Evolutionary conservation across 2,113 vertebrate genomes (phyloP).

Genomic region (Emydocephalus ijimae): DNA sequence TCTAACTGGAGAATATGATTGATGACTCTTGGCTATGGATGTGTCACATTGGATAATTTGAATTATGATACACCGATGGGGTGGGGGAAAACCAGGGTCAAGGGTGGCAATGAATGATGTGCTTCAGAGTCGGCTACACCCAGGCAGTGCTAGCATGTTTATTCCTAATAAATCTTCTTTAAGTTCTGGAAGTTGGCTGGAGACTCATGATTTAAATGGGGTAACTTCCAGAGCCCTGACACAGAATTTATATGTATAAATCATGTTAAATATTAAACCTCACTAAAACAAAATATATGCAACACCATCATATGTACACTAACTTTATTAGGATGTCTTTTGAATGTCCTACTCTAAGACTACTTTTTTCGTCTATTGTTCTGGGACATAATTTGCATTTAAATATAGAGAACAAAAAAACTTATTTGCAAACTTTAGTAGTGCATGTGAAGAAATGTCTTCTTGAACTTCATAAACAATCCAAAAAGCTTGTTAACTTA

Average conservation of each 20-base stretch:
- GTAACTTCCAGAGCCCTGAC: too few relatives aligned
- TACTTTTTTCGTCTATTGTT: background rate
- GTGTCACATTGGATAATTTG: too few relatives aligned
- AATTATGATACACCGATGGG: too few relatives aligned
- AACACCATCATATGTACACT: background rate
- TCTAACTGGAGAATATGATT: too few relatives aligned
- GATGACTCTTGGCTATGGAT: too few relatives aligned
- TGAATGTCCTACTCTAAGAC: background rate
- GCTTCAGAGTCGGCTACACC: too few relatives aligned
- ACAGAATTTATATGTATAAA: background rate
- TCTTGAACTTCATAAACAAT: background rate
- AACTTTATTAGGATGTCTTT: background rate
- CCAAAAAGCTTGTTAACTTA: background rate
- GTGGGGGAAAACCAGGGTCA: too few relatives aligned
- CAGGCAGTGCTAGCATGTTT: too few relatives aligned
- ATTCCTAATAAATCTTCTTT: too few relatives aligned
- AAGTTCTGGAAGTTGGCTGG: too few relatives aligned
- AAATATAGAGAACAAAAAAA: background rate
- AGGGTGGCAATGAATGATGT: too few relatives aligned
- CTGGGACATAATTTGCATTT: background rate
- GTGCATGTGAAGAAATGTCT: background rate
- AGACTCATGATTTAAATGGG: too few relatives aligned
- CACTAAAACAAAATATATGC: background rate
- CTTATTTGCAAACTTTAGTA: background rate
- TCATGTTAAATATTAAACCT: background rate